These are phyloP conservation scores for Pemphredon lugubris DNA, from an alignment of 2,888 invertebrate genomes.

Conservation along the genomic window DNA sequence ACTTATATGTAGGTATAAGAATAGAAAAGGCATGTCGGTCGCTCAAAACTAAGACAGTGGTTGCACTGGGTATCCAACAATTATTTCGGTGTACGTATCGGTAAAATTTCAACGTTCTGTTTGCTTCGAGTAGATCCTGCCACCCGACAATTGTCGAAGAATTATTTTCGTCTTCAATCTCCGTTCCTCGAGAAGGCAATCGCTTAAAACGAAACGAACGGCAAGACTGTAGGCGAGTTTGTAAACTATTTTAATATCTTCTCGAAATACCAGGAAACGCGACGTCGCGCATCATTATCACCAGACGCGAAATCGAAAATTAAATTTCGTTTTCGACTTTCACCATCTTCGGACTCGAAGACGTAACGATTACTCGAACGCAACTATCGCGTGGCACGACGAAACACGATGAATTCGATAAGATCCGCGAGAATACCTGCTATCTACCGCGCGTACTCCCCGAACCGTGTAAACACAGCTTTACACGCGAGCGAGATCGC, in stretches of 20 bases:
- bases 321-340: slow-evolving; percentile 13
- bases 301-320: no score
- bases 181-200: no score
- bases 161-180: no score
- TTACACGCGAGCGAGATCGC: slow-evolving; percentile 69
- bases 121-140: background rate
- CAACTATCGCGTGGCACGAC: slow-evolving; percentile 46
- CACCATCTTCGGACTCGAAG: background rate
- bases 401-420: slow-evolving; percentile 56
- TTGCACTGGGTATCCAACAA: no score
- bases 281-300: no score
- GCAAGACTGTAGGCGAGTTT: no score
- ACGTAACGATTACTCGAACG: background rate
- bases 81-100: background rate
- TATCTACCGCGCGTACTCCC: slow-evolving; percentile 60
- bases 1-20: no score
- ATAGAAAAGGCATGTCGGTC: no score
- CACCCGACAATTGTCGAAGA: no score
- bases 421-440: slow-evolving; percentile 57
- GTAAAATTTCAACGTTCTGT: background rate
- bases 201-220: no score
- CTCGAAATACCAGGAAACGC: background rate
- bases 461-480: slow-evolving; percentile 73
- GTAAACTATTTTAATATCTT: background rate
- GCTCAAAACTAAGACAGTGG: no score